phyloP scores from a whole-genome alignment of 2,888 invertebrate species.

The Lithophane ornitopus region DNA sequence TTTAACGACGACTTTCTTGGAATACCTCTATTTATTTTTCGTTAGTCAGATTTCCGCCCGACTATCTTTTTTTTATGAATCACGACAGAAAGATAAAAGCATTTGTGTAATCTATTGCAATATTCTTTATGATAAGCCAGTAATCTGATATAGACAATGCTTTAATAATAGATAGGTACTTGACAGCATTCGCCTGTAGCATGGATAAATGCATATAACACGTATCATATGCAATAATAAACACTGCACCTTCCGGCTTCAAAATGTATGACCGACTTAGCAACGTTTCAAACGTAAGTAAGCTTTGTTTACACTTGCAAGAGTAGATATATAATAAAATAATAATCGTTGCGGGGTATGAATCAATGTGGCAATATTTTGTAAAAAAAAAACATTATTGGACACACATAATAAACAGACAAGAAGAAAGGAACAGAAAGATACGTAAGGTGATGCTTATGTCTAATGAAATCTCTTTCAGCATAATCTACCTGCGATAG shows the following conservation, averaged over 20 bases:
- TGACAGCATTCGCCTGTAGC: constrained; percentile 11
- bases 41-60: constrained; percentile 38
- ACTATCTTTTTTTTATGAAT: constrained; percentile 35
- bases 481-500: neutral
- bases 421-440: neutral
- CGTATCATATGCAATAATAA: constrained; percentile 36
- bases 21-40: constrained; percentile 48
- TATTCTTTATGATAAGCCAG: constrained; percentile 22
- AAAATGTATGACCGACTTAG: constrained; percentile 43
- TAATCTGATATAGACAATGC: constrained; percentile 45
- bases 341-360: neutral
- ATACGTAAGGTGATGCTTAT: neutral
- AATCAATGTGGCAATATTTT: constrained; percentile 30
- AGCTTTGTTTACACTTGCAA: constrained; percentile 28
- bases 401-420: neutral
- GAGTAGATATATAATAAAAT: constrained; percentile 5
- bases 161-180: constrained; percentile 45
- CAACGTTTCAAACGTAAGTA: constrained; percentile 21
- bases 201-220: constrained; percentile 22
- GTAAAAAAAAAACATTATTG: neutral
- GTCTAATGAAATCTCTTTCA: neutral
- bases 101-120: constrained; percentile 29
- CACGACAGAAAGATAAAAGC: constrained; percentile 13
- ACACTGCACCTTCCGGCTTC: constrained; percentile 34
- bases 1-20: constrained; percentile 33